A percentile compares a stretch with the other conserved stretches of the same genome.
These are phyloP conservation scores for Xerus rutilus DNA, from an alignment of 2,797 vertebrate species.

Conservation along the genomic window DNA sequence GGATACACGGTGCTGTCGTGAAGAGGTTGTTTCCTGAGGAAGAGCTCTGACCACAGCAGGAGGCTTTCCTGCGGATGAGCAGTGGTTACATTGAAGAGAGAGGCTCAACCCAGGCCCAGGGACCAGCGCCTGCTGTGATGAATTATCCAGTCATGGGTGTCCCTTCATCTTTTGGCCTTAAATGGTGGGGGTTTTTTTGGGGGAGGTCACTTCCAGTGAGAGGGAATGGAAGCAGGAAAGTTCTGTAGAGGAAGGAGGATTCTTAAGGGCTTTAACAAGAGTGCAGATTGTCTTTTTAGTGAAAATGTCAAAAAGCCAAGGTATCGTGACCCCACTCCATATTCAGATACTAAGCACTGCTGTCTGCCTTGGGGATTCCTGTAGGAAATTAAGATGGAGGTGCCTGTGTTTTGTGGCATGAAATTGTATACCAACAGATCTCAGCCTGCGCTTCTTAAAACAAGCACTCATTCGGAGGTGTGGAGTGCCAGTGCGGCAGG, in stretches of 20 bases:
- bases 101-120: background rate
- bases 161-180: background rate
- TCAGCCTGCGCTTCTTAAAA: background rate
- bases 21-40: background rate
- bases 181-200: background rate
- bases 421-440: background rate
- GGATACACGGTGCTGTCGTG: rapidly evolving
- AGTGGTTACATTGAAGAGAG: background rate
- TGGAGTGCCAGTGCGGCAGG: rapidly evolving
- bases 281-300: background rate
- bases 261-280: background rate
- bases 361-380: background rate
- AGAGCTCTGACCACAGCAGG: rapidly evolving
- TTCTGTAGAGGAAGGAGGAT: background rate
- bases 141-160: background rate
- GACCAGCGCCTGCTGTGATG: background rate
- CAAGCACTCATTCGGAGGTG: background rate
- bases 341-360: background rate
- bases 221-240: background rate
- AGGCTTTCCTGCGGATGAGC: rapidly evolving
- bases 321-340: background rate
- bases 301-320: background rate
- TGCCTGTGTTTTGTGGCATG: background rate
- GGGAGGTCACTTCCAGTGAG: background rate
- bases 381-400: too few species aligned